A percentile compares a stretch with the other conserved stretches of the same genome.
phyloP scores from a whole-genome alignment of 1,140 invertebrate genomes.

The Zaprionus africanus region DNA sequence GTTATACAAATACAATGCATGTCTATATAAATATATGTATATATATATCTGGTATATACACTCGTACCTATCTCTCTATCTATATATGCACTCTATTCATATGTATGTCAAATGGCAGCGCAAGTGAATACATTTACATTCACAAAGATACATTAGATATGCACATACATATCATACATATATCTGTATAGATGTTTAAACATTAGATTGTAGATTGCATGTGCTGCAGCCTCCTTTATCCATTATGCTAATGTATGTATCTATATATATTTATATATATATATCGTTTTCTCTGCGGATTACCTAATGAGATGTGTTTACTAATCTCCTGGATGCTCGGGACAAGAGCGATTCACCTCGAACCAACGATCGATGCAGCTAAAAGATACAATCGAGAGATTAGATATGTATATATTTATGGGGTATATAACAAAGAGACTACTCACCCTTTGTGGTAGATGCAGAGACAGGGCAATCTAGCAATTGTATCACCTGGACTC shows the following conservation, averaged over 20 bases:
- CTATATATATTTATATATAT: not conserved
- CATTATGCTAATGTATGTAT: not conserved
- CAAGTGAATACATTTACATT: slow-evolving; percentile 13
- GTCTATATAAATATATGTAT: not conserved
- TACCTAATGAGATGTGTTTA: slow-evolving; percentile 83
- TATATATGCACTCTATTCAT: slow-evolving; percentile 12
- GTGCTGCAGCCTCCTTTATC: not conserved
- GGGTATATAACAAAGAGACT: not conserved
- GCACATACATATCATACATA: slow-evolving; percentile 25
- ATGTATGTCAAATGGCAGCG: slow-evolving; percentile 25
- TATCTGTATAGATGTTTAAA: slow-evolving; percentile 1
- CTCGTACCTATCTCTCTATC: not conserved
- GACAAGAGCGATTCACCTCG: slow-evolving; percentile 98
- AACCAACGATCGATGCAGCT: slow-evolving; percentile 99
- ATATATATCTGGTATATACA: slow-evolving; percentile 9
- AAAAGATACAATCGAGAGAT: slow-evolving; percentile 71
- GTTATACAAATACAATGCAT: slow-evolving; percentile 9
- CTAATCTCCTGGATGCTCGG: slow-evolving; percentile 97
- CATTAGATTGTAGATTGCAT: slow-evolving; percentile 1
- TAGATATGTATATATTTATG: slow-evolving; percentile 2
- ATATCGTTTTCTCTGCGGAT: slow-evolving; percentile 30
- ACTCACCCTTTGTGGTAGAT: slow-evolving; percentile 99
- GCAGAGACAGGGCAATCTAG: slow-evolving; percentile 98
- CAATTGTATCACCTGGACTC: slow-evolving; percentile 96
- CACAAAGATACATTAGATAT: slow-evolving; percentile 1